Conservation (phyloP, 1,140 invertebrate species). For the Pachyrhynchus sulphureomaculatus region DNA sequence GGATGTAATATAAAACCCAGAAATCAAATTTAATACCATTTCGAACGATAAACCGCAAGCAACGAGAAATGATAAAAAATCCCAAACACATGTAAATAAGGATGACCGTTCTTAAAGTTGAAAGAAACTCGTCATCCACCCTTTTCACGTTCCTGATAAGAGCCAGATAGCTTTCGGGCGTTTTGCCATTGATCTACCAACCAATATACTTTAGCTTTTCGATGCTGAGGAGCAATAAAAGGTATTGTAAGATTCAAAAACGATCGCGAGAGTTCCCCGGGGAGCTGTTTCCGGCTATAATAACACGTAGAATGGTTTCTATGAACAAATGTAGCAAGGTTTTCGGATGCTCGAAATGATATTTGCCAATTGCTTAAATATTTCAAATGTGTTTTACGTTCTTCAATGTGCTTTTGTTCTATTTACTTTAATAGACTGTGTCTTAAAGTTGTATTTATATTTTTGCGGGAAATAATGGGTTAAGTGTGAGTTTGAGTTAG, state of each 20-base stretch:
- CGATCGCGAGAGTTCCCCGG: constrained; percentile 33
- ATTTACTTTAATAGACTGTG: background rate
- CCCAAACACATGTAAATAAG: constrained; percentile 28
- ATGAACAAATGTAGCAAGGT: constrained; percentile 29
- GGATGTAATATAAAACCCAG: background rate
- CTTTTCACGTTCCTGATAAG: constrained; percentile 26
- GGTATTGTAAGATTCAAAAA: constrained; percentile 42
- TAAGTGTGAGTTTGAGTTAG: no score
- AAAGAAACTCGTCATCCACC: constrained; percentile 28
- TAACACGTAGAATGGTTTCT: constrained; percentile 29
- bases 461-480: no score
- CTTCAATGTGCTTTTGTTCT: background rate
- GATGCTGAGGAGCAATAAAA: constrained; percentile 39
- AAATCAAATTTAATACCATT: constrained; percentile 20
- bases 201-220: constrained; percentile 42
- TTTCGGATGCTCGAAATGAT: background rate
- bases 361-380: constrained; percentile 9
- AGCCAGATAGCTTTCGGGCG: constrained; percentile 15
- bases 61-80: constrained; percentile 34
- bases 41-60: constrained; percentile 15
- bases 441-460: background rate
- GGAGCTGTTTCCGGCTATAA: constrained; percentile 33
- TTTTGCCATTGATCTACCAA: constrained; percentile 42
- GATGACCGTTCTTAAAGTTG: constrained; percentile 28
- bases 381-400: constrained; percentile 3